Base-by-base conservation (phyloP, 2,888 invertebrate genomes). In the Drosophila setosimentum region DNA sequence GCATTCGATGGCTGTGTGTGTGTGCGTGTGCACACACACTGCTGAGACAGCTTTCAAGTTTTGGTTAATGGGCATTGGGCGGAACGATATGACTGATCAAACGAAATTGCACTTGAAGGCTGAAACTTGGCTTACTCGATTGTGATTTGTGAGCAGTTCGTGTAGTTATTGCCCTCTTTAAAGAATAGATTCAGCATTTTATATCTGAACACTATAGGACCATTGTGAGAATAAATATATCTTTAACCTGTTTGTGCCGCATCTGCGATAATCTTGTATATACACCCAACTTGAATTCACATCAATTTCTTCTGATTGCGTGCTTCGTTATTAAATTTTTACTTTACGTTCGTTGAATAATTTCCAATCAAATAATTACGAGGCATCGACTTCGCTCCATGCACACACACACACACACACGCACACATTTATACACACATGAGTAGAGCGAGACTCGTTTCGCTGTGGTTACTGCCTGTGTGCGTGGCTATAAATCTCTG, bases 281-380 rank as follows among this genome's bases (percentile, higher is more conserved):
- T 27, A 51, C 49, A 50, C n/a, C 50, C 59, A 49, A 54, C 45
- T 49, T 68, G 42, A 53, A 65, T 62, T 68, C 81, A 59, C 67
- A 72, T 75, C 76, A 66, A 68, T 74, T 66, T 68, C 59, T 65
- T 50, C 73, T 72, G 72, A 67, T 69, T 82, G 80, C 83, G 65
- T 72, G 83, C 59, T 48, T 32, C 65, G 37, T 78, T 82, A 82
- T 82, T 82, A 78, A 84, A 82, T 84, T 82, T 82, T 73, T 68
- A 82, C 80, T 73, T 84, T 73, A 79, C 73, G 73, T 76, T 65
- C 73, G 69, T 79, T 82, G 82, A 83, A 85, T 83, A 80, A 82
- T 83, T 85, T 78, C 80, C 83, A 85, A 83, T 83, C 81, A 83
- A 83, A 83, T 86, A 85, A 83, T 85, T 83, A 83, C 80, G 67